phyloP scores from a whole-genome alignment of 2,888 invertebrate species.

The Pollenia angustigena region DNA sequence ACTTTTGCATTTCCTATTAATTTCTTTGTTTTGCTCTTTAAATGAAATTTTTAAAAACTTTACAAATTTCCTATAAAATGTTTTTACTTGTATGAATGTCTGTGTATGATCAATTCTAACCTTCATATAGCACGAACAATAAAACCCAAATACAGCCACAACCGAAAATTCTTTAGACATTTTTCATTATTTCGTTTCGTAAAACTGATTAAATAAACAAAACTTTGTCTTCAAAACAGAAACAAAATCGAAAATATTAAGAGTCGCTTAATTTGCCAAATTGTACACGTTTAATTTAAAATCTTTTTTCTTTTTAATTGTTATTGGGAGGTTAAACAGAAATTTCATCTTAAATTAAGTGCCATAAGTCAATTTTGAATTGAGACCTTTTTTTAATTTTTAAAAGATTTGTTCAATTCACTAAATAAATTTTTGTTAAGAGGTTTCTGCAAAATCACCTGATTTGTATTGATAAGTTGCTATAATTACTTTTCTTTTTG shows the following conservation, averaged over 20 bases:
- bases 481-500: not conserved
- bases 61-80: not conserved
- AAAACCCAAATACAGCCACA: slow-evolving; percentile 48
- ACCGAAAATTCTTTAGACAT: slow-evolving; percentile 22
- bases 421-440: not conserved
- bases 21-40: not conserved
- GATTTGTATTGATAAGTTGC: not conserved
- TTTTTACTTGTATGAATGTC: not conserved
- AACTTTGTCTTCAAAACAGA: slow-evolving; percentile 10
- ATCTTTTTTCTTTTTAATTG: not conserved
- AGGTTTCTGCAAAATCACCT: not conserved
- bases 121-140: slow-evolving; percentile 33
- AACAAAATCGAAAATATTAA: not conserved
- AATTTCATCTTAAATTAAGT: too few relatives aligned
- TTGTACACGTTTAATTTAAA: not conserved
- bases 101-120: not conserved
- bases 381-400: too few relatives aligned
- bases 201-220: slow-evolving; percentile 7
- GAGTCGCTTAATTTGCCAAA: not conserved
- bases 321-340: too few relatives aligned
- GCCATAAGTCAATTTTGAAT: too few relatives aligned
- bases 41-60: slow-evolving; percentile 2
- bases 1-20: not conserved
- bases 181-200: not conserved
- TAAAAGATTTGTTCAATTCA: too few relatives aligned